Evolutionary conservation across 2,113 vertebrate genomes (phyloP), one percentile per base, ranked within the genome.

Genomic region (Dolichallabes microphthalmus): DNA sequence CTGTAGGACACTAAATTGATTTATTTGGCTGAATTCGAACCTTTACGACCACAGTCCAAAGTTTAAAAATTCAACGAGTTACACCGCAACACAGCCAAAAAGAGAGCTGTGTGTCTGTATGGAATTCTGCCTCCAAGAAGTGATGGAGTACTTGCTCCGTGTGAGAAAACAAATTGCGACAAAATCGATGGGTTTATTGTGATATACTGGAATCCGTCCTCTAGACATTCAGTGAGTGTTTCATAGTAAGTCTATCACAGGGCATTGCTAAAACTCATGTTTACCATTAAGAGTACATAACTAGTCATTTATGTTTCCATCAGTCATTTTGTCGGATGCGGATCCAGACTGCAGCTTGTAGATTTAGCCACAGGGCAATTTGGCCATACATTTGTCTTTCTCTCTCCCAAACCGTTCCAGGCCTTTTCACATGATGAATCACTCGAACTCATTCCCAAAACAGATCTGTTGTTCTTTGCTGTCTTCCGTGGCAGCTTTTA

Each of bases 361-460:
- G 61, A 78, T 66, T 35, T 77, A 57, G 83, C 83, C 83, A 69
- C 83, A 27, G 76, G 75, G 63, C 75, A 68, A 61, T 71, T 76
- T 63, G 69, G 45, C 78, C 39, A 60, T 80, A 53, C 83, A 80
- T 74, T 52, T 68, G 75, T 84, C 53, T 82, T 60, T 76, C 74
- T 60, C 58, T 83, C 69, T 82, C 83, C 61, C 45, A 57, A 64
- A 85, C 53, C 27, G 75, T 81, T 85, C 69, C 64, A 73, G 76
- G 30, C 22, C 75, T 86, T 79, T 68, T 82, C 57, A 82, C 61
- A 78, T 85, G 83, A 85, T 85, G 83, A 85, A 85, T 85, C 83
- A 84, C 83, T 53, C 73, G 27, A 25, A 64, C 83, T 78, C 83
- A 14, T 78, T 57, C 83, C 75, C 50, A 45, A 78, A 79, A 58